Evolutionary conservation across 1,140 invertebrate species (phyloP).

Genomic region (Drosophila rhopaloa): DNA sequence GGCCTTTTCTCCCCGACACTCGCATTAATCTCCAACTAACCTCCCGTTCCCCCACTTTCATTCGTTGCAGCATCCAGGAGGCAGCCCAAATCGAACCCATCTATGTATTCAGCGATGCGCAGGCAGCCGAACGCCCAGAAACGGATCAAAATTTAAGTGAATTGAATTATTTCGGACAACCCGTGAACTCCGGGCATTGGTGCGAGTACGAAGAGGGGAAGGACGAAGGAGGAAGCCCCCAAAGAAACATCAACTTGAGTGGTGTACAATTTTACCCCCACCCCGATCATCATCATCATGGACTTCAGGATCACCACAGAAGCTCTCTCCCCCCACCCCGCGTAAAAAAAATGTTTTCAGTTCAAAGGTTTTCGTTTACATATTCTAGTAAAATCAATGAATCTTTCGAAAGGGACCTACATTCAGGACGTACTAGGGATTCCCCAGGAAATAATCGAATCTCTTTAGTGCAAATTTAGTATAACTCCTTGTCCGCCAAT

Average conservation of each 20-base stretch:
- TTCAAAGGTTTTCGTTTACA: no score
- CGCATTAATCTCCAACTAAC: conserved; percentile 53
- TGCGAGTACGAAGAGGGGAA: neutral
- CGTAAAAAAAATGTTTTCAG: no score
- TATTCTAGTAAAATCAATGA: neutral
- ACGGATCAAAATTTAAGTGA: conserved; percentile 76
- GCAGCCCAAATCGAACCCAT: conserved; percentile 22
- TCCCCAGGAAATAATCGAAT: neutral
- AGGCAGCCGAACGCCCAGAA: conserved; percentile 48
- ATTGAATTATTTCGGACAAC: conserved; percentile 65
- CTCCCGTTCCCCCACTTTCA: neutral
- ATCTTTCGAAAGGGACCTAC: neutral
- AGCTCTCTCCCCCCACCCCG: no score
- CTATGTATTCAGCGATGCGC: conserved; percentile 2
- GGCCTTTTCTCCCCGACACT: conserved; percentile 43
- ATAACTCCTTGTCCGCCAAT: neutral
- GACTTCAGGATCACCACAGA: neutral
- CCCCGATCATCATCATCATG: neutral
- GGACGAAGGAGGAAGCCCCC: neutral
- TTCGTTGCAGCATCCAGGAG: conserved; percentile 54
- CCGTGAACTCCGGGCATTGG: conserved; percentile 9
- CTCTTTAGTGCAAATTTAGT: conserved; percentile 10
- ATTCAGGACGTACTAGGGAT: neutral
- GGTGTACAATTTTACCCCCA: neutral
- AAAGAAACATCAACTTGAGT: no score